phyloP scores from a whole-genome alignment of 2,797 vertebrate species.

The Xiphorhynchus erythropygius region DNA sequence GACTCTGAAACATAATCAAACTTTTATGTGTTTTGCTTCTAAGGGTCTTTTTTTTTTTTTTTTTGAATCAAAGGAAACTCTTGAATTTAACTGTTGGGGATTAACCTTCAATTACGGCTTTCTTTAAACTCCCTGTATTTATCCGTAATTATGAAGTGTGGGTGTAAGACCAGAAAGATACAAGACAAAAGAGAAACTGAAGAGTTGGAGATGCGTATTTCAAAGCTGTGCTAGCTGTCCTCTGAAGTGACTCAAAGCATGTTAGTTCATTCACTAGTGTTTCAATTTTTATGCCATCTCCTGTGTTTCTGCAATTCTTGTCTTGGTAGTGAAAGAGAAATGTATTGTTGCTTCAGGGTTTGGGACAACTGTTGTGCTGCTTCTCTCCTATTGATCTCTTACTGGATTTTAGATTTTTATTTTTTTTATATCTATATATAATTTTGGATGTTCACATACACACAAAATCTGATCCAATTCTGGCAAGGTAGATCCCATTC shows the following conservation, averaged over 20 bases:
- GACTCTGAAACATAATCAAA: background rate
- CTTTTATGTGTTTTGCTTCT: background rate
- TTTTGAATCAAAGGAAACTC: background rate
- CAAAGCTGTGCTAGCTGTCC: background rate
- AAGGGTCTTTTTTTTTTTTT: background rate
- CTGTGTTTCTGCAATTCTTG: background rate
- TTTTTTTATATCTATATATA: background rate
- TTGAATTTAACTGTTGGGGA: background rate
- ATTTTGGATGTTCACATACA: background rate
- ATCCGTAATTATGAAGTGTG: background rate
- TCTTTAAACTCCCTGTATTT: constrained; percentile 10
- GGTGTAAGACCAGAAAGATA: background rate
- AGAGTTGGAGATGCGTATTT: background rate
- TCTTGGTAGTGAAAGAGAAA: background rate
- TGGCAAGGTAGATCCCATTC: background rate
- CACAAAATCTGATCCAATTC: background rate
- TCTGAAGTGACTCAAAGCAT: background rate
- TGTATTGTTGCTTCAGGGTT: background rate
- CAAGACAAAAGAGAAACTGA: background rate
- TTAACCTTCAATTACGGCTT: constrained; percentile 37
- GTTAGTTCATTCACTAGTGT: background rate
- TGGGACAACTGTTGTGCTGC: background rate
- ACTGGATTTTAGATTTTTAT: background rate
- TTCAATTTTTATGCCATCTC: background rate
- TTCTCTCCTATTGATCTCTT: background rate